These are phyloP conservation scores for Himalopsyche anomala DNA, from an alignment of 2,888 invertebrate genomes.

Conservation along the genomic window DNA sequence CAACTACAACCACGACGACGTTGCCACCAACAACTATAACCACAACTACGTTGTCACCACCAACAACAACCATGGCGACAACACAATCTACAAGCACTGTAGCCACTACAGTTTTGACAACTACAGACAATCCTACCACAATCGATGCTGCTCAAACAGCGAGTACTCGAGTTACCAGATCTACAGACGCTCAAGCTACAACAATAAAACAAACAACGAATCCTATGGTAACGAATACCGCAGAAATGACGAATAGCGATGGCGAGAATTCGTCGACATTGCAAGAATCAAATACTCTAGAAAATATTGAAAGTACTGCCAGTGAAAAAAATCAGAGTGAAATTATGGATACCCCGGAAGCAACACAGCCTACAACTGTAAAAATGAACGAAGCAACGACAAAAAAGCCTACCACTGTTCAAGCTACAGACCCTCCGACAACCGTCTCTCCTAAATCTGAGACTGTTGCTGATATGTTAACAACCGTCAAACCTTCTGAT, in stretches of 20 bases:
- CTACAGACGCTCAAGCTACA: constrained; percentile 22
- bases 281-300: no score
- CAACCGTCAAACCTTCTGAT: constrained; percentile 6
- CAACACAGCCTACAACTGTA: constrained; percentile 41
- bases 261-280: no score
- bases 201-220: constrained; percentile 15
- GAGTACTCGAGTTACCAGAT: not conserved
- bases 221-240: not conserved
- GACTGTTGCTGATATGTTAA: not conserved
- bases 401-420: constrained; percentile 53
- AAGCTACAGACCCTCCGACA: constrained; percentile 55
- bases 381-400: constrained; percentile 48
- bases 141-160: constrained; percentile 9
- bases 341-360: constrained; percentile 12
- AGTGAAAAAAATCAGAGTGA: constrained; percentile 29
- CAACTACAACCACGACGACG: constrained; percentile 66
- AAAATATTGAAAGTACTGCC: not conserved
- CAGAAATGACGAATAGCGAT: not conserved
- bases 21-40: constrained; percentile 44
- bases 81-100: constrained; percentile 59
- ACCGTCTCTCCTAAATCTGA: constrained; percentile 48
- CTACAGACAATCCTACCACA: constrained; percentile 14
- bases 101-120: constrained; percentile 50
- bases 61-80: constrained; percentile 58
- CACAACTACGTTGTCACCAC: constrained; percentile 61